Base-by-base conservation (phyloP, 1,140 invertebrate species). In the Cotesia chilonis region DNA sequence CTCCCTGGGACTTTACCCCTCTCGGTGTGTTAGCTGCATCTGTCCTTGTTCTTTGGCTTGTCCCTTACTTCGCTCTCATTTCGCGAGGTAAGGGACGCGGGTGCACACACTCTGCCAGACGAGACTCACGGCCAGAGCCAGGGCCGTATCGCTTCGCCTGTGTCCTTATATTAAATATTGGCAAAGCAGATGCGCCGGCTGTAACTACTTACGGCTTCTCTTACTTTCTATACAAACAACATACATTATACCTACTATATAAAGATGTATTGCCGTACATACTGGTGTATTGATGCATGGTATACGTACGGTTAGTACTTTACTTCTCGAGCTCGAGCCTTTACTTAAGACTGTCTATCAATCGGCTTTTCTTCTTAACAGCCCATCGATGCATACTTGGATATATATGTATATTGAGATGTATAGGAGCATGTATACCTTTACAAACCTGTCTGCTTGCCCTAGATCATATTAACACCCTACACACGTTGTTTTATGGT, bases 41-140 rank as follows among this genome's bases (percentile, higher is more conserved):
- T 84, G 84, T 83, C 83, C 82, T 83, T 84, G 85, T 84, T 82
- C 84, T 84, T 86, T 86, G 85, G 85, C 87, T 86, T 84, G 84
- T 86, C 86, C 84, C 84, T 83, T 86, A 84, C 59, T 83, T 83
- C 28, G 14, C 47, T 71, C 70, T 51, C 61, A 35, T 51, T 67
- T 87, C 83, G 83, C 87, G 81, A 86, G 71, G 76, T 77, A 51
- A 38, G 79, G 76, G 82, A 83, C 81, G 83, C 81, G 82, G 81
- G 81, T 83, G 83, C 82, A 81, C 41, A 47, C 75, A 78, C 81
- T 82, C 80, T 78, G 82, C 83, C 82, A 83, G 82, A 84, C 82
- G 80, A 79, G 79, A 76, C 79, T 82, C 82, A 82, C 80, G 77
- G 80, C 81, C 83, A 78, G 73, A 73, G 73, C 78, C 82, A 83